Evolutionary conservation across 35 echinoderm and acorn worm species (phyloP), one percentile per base, ranked within the genome.

Genomic region (Stichopus chloronotus): DNA sequence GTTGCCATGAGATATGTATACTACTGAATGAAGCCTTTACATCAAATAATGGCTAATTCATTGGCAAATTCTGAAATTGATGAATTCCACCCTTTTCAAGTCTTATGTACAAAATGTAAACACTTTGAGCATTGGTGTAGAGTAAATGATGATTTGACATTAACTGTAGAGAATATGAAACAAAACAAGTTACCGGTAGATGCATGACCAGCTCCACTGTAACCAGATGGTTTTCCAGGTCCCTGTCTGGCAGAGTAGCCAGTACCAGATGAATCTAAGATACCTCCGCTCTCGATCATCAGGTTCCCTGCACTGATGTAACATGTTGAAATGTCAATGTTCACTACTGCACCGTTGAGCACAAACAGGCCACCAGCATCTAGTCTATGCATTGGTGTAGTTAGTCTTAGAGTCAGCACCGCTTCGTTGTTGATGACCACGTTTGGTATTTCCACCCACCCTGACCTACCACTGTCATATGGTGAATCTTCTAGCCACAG

Each of bases 141-240:
- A 1, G 30, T 43, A 43, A 43, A 43, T 43, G 30, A 43, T 43
- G 3, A 43, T 43, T 43, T 43, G 30, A 43, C 30, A 43, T 43
- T 43, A 43, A 43, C 30, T 43, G 3, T 43, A 1, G 30, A 43
- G 30, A 43, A 43, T 43, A 43, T 43, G 30, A 43, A 43, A 43
- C 30, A 43, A 3, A 43, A 43, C 30, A 43, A 43, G 30, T 43
- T 74, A 98, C 96, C 96, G 94, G 58, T 16, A 59, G 96, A 95
- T 78, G 25, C 96, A 98, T 98, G 94, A 74, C 94, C 92, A 83
- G 92, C 96, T 76, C 96, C 96, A 12, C 88, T 63, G 57, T 13
- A 17, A 16, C 84, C 22, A 6, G 52, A 9, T 88, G 88, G 92
- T 81, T 79, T 79, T 21, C 96, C 96, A 83, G 88, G 81, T 13